These are phyloP conservation scores for Sceloporus undulatus DNA, from an alignment of 2,113 vertebrate species.

Conservation along the genomic window DNA sequence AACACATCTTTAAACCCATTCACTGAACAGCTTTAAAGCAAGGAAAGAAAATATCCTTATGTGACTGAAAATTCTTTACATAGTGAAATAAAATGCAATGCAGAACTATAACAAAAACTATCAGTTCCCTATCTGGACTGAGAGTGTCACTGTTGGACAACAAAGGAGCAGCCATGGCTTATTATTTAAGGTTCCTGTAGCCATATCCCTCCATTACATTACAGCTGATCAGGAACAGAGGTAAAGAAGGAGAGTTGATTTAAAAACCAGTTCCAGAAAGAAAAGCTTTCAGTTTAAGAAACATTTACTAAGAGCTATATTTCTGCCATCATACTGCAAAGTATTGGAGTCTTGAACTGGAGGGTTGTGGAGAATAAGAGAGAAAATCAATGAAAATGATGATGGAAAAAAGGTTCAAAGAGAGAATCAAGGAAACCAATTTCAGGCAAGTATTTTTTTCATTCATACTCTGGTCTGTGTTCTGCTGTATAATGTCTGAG, in stretches of 20 bases:
- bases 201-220: background rate
- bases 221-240: background rate
- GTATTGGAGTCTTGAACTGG: background rate
- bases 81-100: too few relatives aligned
- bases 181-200: too few relatives aligned
- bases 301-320: background rate
- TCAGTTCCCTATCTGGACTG: constrained; percentile 37
- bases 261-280: background rate
- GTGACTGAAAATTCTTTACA: too few relatives aligned
- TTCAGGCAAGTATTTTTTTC: constrained; percentile 63
- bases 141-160: constrained; percentile 53
- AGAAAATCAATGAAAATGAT: background rate
- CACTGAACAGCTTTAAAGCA: too few relatives aligned
- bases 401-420: constrained; percentile 31
- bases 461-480: constrained; percentile 57
- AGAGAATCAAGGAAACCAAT: constrained; percentile 14
- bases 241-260: constrained; percentile 47
- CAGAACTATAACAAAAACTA: background rate
- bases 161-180: background rate
- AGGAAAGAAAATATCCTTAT: too few relatives aligned
- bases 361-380: background rate
- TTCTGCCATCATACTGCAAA: background rate
- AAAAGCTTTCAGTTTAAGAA: background rate
- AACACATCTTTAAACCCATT: too few relatives aligned
- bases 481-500: constrained; percentile 30